Conservation (phyloP, 2,888 invertebrate species). For the Heliconius ethilla region DNA sequence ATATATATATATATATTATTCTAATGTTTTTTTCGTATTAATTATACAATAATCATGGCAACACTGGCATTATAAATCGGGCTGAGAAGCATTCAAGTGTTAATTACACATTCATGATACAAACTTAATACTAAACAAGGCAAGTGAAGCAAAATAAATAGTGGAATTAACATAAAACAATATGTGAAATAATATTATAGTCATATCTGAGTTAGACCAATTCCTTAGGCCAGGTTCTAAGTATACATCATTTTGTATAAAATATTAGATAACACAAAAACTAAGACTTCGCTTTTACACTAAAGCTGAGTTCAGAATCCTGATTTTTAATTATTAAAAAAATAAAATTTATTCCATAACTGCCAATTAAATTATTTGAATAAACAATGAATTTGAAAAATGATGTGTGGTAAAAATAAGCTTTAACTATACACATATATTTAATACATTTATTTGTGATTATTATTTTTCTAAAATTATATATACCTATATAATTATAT, state of each 20-base stretch:
- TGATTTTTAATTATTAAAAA: too few relatives aligned
- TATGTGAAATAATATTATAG: conserved; percentile 18
- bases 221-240: conserved; percentile 24
- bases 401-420: too few relatives aligned
- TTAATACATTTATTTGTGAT: too few relatives aligned
- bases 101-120: background rate
- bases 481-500: too few relatives aligned
- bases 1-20: background rate
- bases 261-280: background rate
- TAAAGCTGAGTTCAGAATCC: too few relatives aligned
- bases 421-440: too few relatives aligned
- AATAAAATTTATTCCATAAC: too few relatives aligned
- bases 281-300: background rate
- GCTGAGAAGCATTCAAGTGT: background rate
- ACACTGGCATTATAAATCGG: conserved; percentile 6
- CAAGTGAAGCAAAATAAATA: conserved; percentile 39
- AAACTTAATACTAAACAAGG: conserved; percentile 26
- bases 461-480: too few relatives aligned
- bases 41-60: conserved; percentile 3
- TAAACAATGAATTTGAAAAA: too few relatives aligned
- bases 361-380: too few relatives aligned
- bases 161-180: conserved; percentile 25
- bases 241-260: background rate
- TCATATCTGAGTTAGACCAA: conserved; percentile 1
- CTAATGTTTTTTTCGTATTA: background rate